Base-by-base conservation (phyloP, 1,140 invertebrate species). In the Lasioglossum albipes region DNA sequence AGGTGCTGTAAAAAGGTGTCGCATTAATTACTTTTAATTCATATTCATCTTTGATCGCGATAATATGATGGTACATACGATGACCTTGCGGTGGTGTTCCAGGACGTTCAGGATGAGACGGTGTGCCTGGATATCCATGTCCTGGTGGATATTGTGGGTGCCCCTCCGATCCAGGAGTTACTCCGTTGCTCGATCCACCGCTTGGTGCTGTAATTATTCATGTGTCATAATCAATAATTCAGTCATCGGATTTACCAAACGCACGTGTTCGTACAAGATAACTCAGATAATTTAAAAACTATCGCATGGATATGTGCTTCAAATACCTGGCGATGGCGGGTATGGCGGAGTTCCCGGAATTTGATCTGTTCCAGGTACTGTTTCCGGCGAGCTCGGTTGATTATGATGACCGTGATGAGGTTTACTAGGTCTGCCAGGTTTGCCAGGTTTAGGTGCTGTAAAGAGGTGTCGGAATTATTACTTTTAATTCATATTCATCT, bases 81-180 rank as follows among this genome's bases (percentile, higher is more conserved):
- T 27, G 27, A 0, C 27, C 27, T 27, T 94, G 68, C 54, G 83
- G 66, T 90, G 92, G 75, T 16, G 54, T 57, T 65, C 68, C 68
- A 18, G 76, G 68, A 0, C 27, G 12, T 31, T 22, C 68, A 54
- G 68, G 41, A 4, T 16, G 52, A 3, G n/a, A 9, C 61, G 76
- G 36, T 2, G 12, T 74, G 0, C 31, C 59, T 0, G 49, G 70
- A 67, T 75, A 12, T 6, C 72, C 74, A 13, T 92, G 42, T 91
- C 94, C 68, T 59, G 83, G 85, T 62, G 84, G 36, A 36, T 36
- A 36, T 36, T 36, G 36, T 36, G 36, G 36, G 36, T 36, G 36
- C 2, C 36, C 36, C 3, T 36, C 36, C 3, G 36, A 36, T 36
- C 1, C 36, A 2, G 36, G 36, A 36, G 36, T 2, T 1, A 1